Base-by-base conservation (phyloP, 2,888 invertebrate species). In the Rotaria sp. region DNA sequence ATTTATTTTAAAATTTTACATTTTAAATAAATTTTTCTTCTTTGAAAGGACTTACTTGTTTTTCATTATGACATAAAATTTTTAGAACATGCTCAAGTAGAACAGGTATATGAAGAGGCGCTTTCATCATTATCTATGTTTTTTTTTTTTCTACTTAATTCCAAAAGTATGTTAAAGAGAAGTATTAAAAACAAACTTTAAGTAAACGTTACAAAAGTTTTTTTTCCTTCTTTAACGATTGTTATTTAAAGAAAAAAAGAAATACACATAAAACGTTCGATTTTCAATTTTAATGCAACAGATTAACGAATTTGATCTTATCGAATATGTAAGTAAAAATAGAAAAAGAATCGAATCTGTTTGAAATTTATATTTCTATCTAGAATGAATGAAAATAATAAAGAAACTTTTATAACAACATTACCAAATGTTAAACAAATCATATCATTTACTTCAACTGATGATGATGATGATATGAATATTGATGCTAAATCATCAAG, bases 1-100 rank as follows among this genome's bases (percentile, higher is more conserved):
- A 93, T 45, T 30, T 26, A 2, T 45, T 24, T 45, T 2, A 4
- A 8, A 11, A 11, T 21, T n/a, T 30, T 67, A 2, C 21, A 5
- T 52, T 52, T 52, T 52, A 7, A 8, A 0, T 7, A 52, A 5
- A 52, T 24, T 35, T 1, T 35, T 67, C 13, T 35, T 38, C 30
- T 26, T 38, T 38, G 18, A 67, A 8, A 26, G 38, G 8, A 67
- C 45, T 21, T 80, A 45, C 80, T 80, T 80, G 80, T 80, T 15
- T 80, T 80, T 80, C 80, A 26, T 24, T 45, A 2, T 18, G 26
- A n/a, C 18, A 80, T 11, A 80, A 45, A 80, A 80, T 45, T n/a
- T 45, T 80, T 15, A 80, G 45, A n/a, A 80, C 80, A 45, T 80
- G 80, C 24, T 80, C 80, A 45, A 80, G 45, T 45, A 80, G n/a